Conservation (phyloP, 2,113 vertebrate species). For the Loxodonta africana region DNA sequence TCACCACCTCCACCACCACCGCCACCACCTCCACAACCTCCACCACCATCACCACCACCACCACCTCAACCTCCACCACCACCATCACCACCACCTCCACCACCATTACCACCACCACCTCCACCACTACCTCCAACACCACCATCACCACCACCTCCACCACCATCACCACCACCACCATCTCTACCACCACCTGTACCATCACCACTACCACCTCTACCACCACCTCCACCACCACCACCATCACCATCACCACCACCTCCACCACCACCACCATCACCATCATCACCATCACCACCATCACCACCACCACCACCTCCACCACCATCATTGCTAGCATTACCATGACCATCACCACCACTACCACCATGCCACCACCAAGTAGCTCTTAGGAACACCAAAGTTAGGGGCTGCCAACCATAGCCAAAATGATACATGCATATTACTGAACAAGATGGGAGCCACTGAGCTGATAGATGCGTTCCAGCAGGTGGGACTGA, state of each 20-base stretch:
- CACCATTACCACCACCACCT: accelerated
- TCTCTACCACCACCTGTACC: accelerated
- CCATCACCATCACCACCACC: accelerated
- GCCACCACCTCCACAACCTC: accelerated
- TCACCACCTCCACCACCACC: accelerated
- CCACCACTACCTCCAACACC: accelerated
- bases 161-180: accelerated
- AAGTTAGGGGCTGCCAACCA: background rate
- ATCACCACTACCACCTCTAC: accelerated
- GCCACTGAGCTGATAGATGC: accelerated
- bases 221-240: accelerated
- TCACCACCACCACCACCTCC: background rate
- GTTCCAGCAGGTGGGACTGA: background rate
- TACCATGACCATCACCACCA: too few species aligned
- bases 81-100: accelerated
- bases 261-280: accelerated
- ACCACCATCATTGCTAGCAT: background rate
- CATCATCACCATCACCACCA: background rate
- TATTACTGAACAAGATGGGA: background rate
- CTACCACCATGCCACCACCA: background rate
- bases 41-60: accelerated
- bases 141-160: accelerated
- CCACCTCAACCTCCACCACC: too few species aligned
- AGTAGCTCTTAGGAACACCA: background rate
- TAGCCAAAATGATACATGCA: background rate